These are phyloP conservation scores for Bothrops jararaca DNA, from an alignment of 2,113 vertebrate genomes.

Conservation along the genomic window DNA sequence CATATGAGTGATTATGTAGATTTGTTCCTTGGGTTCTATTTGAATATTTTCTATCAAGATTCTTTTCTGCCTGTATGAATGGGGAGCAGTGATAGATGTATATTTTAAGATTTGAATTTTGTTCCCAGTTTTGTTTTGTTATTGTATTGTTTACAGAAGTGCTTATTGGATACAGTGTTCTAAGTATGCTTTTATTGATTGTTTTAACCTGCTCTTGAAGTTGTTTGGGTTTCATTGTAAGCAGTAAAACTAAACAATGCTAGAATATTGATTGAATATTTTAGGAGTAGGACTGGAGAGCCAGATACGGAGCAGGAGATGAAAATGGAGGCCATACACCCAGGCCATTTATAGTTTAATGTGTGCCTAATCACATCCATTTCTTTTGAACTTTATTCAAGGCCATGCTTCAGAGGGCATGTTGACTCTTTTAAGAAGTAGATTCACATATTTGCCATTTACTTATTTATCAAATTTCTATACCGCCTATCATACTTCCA, in stretches of 20 bases:
- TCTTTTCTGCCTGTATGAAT: neutral
- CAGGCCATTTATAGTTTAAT: neutral
- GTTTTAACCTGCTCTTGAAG: neutral
- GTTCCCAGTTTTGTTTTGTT: neutral
- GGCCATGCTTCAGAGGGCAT: neutral
- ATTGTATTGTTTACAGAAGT: neutral
- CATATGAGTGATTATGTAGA: neutral
- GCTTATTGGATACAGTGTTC: neutral
- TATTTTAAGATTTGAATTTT: neutral
- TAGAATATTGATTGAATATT: neutral
- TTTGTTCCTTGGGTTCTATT: constrained; percentile 7
- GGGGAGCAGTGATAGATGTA: neutral
- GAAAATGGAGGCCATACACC: neutral
- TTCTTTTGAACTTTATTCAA: neutral
- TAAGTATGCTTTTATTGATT: neutral
- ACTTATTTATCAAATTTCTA: too few species aligned
- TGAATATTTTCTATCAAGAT: constrained; percentile 10
- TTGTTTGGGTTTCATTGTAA: neutral
- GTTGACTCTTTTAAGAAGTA: neutral
- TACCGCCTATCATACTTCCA: too few species aligned
- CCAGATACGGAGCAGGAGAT: neutral
- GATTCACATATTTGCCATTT: neutral
- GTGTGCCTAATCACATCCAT: neutral
- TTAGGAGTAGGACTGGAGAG: neutral
- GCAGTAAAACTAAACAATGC: neutral